These are phyloP conservation scores for Euura saliciscinereae DNA, from an alignment of 1,140 invertebrate species.

Conservation along the genomic window DNA sequence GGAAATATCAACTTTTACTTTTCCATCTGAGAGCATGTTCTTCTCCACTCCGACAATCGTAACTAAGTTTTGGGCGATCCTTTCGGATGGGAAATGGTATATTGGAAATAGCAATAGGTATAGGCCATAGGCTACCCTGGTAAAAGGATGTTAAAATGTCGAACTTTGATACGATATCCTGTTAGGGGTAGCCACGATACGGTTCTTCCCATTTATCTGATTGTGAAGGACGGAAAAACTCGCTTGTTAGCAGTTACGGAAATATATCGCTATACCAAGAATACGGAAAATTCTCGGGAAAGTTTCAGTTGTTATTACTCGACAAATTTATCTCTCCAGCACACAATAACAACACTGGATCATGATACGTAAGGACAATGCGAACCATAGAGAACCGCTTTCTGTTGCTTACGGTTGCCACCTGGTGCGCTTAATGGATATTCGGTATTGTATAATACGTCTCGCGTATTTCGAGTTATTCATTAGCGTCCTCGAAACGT, in stretches of 20 bases:
- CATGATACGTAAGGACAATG: too few species aligned
- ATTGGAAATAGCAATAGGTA: neutral
- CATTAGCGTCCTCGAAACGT: neutral
- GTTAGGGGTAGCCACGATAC: neutral
- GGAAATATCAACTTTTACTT: neutral
- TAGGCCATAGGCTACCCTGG: neutral
- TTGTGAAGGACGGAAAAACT: neutral
- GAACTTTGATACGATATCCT: conserved; percentile 3
- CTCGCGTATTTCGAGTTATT: neutral
- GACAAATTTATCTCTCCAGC: neutral
- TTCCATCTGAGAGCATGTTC: neutral
- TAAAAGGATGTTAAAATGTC: conserved; percentile 7
- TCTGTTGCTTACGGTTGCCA: too few species aligned
- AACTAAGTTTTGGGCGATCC: neutral
- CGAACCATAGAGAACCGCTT: too few species aligned
- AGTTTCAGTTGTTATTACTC: neutral
- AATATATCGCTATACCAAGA: neutral
- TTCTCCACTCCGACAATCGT: neutral
- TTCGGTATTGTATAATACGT: too few species aligned
- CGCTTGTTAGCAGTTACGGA: neutral
- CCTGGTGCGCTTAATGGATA: too few species aligned
- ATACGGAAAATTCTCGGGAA: neutral
- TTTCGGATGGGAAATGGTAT: neutral
- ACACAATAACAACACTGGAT: too few species aligned
- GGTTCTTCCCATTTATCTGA: neutral